phyloP scores from a whole-genome alignment of 2,113 vertebrate species.

The Zosterops hypoxanthus region DNA sequence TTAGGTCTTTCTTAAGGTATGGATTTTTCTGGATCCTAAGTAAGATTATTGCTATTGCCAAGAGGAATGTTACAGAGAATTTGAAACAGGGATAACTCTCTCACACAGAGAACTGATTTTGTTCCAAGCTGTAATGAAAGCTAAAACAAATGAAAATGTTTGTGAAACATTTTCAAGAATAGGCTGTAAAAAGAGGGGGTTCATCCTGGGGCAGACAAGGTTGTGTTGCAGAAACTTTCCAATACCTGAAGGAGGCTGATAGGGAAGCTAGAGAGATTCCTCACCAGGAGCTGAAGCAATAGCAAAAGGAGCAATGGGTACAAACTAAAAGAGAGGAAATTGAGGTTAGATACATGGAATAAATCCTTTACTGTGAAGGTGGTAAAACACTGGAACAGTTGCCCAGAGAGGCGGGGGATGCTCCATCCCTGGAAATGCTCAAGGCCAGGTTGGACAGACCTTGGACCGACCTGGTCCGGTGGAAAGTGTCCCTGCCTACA shows the following conservation, averaged over 20 bases:
- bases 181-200: background rate
- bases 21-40: background rate
- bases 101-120: background rate
- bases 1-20: background rate
- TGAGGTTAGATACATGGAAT: background rate
- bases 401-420: background rate
- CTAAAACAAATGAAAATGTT: accelerated
- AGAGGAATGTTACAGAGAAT: background rate
- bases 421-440: background rate
- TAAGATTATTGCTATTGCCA: background rate
- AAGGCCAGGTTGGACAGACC: background rate
- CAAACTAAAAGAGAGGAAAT: background rate
- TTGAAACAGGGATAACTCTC: background rate
- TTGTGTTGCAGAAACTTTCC: accelerated
- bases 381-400: background rate
- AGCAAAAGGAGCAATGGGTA: background rate
- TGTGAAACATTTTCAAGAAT: background rate
- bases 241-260: background rate
- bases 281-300: background rate
- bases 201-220: background rate
- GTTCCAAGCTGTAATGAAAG: accelerated
- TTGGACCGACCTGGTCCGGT: background rate
- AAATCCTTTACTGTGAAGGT: background rate
- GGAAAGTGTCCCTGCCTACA: background rate
- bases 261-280: too few species aligned